Evolutionary conservation across 2,113 vertebrate species (phyloP).

Genomic region (Arenaria interpres): DNA sequence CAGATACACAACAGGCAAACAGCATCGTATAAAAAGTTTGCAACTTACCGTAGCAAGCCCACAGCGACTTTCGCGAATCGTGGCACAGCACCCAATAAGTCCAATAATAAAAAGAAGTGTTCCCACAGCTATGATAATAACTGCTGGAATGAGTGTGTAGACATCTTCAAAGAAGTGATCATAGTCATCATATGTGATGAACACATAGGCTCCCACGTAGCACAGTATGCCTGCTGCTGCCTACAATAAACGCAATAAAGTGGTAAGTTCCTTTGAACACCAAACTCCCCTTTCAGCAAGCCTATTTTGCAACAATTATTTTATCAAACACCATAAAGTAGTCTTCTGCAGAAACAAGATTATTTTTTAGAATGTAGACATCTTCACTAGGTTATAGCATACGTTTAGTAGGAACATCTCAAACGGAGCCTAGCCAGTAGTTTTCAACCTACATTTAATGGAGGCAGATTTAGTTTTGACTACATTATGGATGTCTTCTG

Average conservation of each 20-base stretch:
- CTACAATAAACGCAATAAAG: constrained; percentile 55
- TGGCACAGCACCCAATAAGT: constrained; percentile 95
- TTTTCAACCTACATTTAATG: not conserved
- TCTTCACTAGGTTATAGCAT: not conserved
- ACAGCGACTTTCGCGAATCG: constrained; percentile 93
- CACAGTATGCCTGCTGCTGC: constrained; percentile 96
- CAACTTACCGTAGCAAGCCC: constrained; percentile 91
- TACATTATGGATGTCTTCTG: not conserved
- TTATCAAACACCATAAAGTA: not conserved
- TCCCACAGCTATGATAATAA: constrained; percentile 93
- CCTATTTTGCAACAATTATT: not conserved
- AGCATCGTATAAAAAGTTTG: not conserved
- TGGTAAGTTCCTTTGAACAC: not conserved
- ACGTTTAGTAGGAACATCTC: not conserved
- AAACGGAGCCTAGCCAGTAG: not conserved
- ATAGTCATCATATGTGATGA: constrained; percentile 97
- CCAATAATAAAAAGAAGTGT: constrained; percentile 95
- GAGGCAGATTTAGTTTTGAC: not conserved
- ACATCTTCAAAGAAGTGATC: constrained; percentile 98
- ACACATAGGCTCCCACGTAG: constrained; percentile 98
- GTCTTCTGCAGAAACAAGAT: not conserved
- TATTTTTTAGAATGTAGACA: not conserved
- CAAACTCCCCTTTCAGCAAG: not conserved
- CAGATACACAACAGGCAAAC: constrained; percentile 14
- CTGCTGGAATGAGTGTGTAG: constrained; percentile 91